Percentiles rank a stretch among this genome's conserved stretches.
phyloP scores from a whole-genome alignment of 2,888 invertebrate genomes.

The Itoplectis maculator region DNA sequence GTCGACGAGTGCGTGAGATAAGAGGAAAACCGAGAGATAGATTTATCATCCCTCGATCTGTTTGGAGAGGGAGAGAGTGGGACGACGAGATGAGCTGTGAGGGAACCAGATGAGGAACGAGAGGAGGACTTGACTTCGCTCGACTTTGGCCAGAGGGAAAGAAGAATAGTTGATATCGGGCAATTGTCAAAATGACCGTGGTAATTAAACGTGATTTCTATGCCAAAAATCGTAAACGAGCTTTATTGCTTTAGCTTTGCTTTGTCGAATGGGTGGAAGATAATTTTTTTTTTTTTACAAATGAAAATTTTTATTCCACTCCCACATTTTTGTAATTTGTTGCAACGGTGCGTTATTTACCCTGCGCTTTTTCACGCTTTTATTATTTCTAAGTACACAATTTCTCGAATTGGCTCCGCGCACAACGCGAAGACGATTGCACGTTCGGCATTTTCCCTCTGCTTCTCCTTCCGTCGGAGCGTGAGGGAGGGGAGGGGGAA shows the following conservation, averaged over 20 bases:
- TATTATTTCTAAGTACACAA: background rate
- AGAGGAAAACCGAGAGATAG: background rate
- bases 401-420: background rate
- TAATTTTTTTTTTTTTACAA: no score
- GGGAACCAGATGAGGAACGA: background rate
- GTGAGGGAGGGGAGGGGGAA: background rate
- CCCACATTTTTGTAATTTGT: no score
- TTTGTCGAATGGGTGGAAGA: background rate
- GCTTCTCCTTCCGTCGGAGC: background rate
- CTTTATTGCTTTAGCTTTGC: conserved; percentile 7
- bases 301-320: no score
- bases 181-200: conserved; percentile 63
- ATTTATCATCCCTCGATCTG: background rate
- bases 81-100: background rate
- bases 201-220: conserved; percentile 53
- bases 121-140: background rate
- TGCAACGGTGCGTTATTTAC: background rate
- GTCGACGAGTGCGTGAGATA: background rate
- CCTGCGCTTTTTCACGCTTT: background rate
- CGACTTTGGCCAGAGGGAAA: conserved; percentile 9
- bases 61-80: background rate
- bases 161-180: conserved; percentile 4
- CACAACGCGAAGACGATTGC: background rate
- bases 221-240: background rate
- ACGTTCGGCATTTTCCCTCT: background rate